These are phyloP conservation scores for Eulimnadia texana DNA, from an alignment of 1,140 invertebrate genomes.

Conservation along the genomic window DNA sequence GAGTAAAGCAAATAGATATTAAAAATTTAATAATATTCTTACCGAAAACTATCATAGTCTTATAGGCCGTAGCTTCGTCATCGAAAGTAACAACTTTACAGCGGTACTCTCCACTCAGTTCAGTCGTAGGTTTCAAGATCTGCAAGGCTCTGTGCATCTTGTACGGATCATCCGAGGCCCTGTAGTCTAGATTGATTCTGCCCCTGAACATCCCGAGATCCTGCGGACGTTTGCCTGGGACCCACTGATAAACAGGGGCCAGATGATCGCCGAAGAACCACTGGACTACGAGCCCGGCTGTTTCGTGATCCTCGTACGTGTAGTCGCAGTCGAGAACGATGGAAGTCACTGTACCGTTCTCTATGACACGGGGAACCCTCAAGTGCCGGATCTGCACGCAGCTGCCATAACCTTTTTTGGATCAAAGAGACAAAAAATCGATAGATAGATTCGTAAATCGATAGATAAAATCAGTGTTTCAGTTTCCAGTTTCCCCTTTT, in stretches of 20 bases:
- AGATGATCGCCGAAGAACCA: conserved; percentile 57
- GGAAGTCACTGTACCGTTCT: conserved; percentile 44
- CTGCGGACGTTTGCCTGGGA: conserved; percentile 43
- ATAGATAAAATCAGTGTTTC: no score
- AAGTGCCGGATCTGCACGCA: conserved; percentile 41
- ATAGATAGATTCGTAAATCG: no score
- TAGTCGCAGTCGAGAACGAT: conserved; percentile 65
- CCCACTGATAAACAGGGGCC: conserved; percentile 64
- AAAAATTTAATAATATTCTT: no score
- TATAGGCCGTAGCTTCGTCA: conserved; percentile 47
- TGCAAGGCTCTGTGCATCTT: conserved; percentile 59
- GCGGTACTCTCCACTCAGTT: conserved; percentile 53
- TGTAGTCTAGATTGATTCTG: conserved; percentile 50
- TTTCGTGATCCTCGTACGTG: conserved; percentile 36
- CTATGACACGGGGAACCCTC: conserved; percentile 46
- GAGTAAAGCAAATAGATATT: no score
- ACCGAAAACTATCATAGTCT: conserved; percentile 50
- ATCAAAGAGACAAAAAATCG: not conserved
- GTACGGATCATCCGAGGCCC: conserved; percentile 39
- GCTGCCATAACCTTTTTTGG: not conserved
- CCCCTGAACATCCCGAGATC: conserved; percentile 44
- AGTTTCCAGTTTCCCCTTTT: no score
- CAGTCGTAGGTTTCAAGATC: conserved; percentile 50
- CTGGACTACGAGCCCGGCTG: conserved; percentile 50
- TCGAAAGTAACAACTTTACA: conserved; percentile 58